Evolutionary conservation across 2,888 invertebrate species (phyloP), one percentile per base, ranked within the genome.

Genomic region (Brachycybe producta): DNA sequence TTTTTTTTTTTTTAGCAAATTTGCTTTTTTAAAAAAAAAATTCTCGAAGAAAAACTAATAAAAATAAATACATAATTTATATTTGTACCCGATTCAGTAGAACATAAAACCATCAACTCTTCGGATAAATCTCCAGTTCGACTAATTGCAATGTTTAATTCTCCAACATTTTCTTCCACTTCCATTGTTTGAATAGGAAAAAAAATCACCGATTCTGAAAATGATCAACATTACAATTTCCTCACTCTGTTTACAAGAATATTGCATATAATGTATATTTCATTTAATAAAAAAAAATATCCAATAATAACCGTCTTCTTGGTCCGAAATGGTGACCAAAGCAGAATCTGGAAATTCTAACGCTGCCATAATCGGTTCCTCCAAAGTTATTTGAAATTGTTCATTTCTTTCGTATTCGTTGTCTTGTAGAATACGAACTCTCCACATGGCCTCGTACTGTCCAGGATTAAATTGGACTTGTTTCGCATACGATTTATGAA

Each of bases 401-500:
- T 67, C 67, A 8, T 54, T 43, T 19, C 59, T 57, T 53, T 67
- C 67, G 54, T 56, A 67, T 11, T 56, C 44, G n/a, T 52, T 51
- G 53, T 67, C 67, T 54, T 66, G 62, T 3, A 60, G 44, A n/a
- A 67, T 53, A 7, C 60, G 58, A 3, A 67, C 57, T n/a, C 60
- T 57, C 66, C 67, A 67, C 4, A 56, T 56, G 40, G 66, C 65
- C 54, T 64, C 62, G 7, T 60, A 62, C 55, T 67, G 64, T 40
- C 66, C 67, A 54, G 66, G 66, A 52, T 63, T 65, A 53, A 67
- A 66, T 57, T 67, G 67, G 2, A 67, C 65, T 57, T 67, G 66
- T 24, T 60, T 57, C 5, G 64, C 62, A 55, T 60, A 65, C 27
- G 61, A 58, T 4, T 54, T 50, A 13, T 57, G 57, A 51, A 63